Conservation (phyloP, 2,113 vertebrate species). For the Cinclus cinclus region DNA sequence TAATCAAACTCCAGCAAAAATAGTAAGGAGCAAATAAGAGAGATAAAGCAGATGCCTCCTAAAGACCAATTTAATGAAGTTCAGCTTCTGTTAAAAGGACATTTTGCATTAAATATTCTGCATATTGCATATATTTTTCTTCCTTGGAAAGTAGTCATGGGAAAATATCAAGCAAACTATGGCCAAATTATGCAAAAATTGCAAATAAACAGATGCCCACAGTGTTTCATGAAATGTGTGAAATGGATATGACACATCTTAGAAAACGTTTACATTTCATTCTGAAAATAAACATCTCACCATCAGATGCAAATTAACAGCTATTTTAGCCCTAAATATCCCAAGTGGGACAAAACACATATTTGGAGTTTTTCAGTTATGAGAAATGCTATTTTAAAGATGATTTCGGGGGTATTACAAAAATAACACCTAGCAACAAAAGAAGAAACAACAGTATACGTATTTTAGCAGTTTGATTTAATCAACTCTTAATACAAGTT, state of each 20-base stretch:
- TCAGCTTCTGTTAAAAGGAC: background rate
- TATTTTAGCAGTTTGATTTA: background rate
- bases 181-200: constrained; percentile 54
- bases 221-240: constrained; percentile 49
- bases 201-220: constrained; percentile 66
- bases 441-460: fast-evolving
- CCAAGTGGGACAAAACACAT: background rate
- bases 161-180: constrained; percentile 35
- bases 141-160: background rate
- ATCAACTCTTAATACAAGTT: background rate
- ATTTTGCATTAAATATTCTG: background rate
- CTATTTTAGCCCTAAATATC: constrained; percentile 37
- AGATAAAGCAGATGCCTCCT: background rate
- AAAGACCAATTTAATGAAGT: constrained; percentile 7
- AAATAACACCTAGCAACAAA: background rate
- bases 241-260: constrained; percentile 46
- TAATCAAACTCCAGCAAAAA: background rate
- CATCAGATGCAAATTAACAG: constrained; percentile 39
- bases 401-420: background rate
- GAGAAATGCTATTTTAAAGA: background rate
- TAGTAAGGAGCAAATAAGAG: background rate
- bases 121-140: background rate
- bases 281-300: constrained; percentile 60
- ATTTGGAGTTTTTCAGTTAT: background rate
- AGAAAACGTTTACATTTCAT: constrained; percentile 55